Conservation (phyloP, 1,140 invertebrate genomes). For the Drosophila lacertosa region DNA sequence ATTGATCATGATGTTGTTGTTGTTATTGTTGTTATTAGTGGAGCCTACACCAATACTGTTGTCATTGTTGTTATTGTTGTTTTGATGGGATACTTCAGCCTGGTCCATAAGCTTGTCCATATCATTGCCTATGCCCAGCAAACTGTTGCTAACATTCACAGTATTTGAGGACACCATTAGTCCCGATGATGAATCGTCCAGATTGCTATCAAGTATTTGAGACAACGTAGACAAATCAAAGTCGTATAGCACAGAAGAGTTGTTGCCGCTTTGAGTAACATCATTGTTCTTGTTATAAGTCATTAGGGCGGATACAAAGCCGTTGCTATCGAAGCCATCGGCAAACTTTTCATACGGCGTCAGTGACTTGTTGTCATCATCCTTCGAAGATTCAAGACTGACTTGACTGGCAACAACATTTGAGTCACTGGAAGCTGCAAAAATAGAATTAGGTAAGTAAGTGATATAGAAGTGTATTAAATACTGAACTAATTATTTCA, state of each 20-base stretch:
- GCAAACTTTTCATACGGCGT: slow-evolving; percentile 76
- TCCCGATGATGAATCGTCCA: slow-evolving; percentile 57
- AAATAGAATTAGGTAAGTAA: neutral
- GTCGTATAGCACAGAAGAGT: slow-evolving; percentile 65
- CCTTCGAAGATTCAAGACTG: slow-evolving; percentile 65
- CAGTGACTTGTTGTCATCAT: slow-evolving; percentile 76
- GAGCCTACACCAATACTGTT: slow-evolving; percentile 47
- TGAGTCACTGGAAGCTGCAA: slow-evolving; percentile 52
- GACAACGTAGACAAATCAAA: slow-evolving; percentile 70
- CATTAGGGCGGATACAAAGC: slow-evolving; percentile 74
- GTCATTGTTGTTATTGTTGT: slow-evolving; percentile 66
- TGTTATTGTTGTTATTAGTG: slow-evolving; percentile 57
- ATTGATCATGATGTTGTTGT: slow-evolving; percentile 60
- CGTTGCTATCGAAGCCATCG: slow-evolving; percentile 79
- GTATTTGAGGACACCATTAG: slow-evolving; percentile 71
- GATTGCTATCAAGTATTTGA: slow-evolving; percentile 68
- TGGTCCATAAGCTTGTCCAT: slow-evolving; percentile 72
- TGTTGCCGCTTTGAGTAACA: slow-evolving; percentile 52
- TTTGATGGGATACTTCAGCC: slow-evolving; percentile 54
- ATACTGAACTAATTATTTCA: neutral
- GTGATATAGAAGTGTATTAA: neutral
- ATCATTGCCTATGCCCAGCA: slow-evolving; percentile 58
- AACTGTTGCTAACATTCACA: slow-evolving; percentile 61
- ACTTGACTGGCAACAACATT: slow-evolving; percentile 57
- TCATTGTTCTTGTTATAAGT: slow-evolving; percentile 70